Percentiles rank a stretch among this genome's conserved stretches.
Conservation (phyloP, 2,888 invertebrate species). For the Conistra vaccinii region DNA sequence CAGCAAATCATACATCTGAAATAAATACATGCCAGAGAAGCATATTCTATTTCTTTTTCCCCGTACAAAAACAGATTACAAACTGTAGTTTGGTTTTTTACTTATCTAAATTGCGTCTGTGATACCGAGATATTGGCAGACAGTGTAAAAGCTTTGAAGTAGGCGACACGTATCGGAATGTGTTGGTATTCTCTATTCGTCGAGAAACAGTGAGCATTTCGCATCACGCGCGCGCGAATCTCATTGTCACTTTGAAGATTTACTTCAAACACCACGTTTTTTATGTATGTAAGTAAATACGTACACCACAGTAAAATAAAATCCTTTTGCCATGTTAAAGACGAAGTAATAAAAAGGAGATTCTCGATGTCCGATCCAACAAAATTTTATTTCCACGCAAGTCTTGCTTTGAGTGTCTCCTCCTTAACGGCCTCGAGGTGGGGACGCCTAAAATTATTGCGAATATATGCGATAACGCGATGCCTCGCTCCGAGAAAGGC, state of each 20-base stretch:
- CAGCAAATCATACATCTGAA: conserved; percentile 33
- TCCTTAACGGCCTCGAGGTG: conserved; percentile 73
- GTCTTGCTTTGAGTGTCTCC: conserved; percentile 70
- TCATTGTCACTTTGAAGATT: conserved; percentile 60
- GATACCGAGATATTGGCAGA: conserved; percentile 47
- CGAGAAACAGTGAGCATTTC: conserved; percentile 56
- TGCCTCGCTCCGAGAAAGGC: conserved; percentile 63
- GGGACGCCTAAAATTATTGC: conserved; percentile 80
- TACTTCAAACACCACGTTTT: conserved; percentile 56
- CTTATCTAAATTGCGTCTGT: conserved; percentile 53
- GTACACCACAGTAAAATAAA: conserved; percentile 39
- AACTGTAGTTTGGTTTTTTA: conserved; percentile 45
- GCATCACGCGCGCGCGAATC: conserved; percentile 57
- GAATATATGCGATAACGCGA: conserved; percentile 81
- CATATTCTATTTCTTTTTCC: conserved; percentile 23
- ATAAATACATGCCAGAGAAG: conserved; percentile 19
- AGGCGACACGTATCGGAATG: conserved; percentile 61
- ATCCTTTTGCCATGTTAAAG: conserved; percentile 28
- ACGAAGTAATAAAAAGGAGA: conserved; percentile 33
- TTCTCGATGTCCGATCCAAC: conserved; percentile 67
- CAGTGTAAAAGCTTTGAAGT: conserved; percentile 61
- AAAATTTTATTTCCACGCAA: conserved; percentile 71
- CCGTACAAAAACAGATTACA: conserved; percentile 26
- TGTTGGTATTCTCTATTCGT: conserved; percentile 63
- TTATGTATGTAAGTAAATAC: conserved; percentile 33